These are phyloP conservation scores for Gortyna flavago DNA, from an alignment of 2,888 invertebrate species.

Conservation along the genomic window DNA sequence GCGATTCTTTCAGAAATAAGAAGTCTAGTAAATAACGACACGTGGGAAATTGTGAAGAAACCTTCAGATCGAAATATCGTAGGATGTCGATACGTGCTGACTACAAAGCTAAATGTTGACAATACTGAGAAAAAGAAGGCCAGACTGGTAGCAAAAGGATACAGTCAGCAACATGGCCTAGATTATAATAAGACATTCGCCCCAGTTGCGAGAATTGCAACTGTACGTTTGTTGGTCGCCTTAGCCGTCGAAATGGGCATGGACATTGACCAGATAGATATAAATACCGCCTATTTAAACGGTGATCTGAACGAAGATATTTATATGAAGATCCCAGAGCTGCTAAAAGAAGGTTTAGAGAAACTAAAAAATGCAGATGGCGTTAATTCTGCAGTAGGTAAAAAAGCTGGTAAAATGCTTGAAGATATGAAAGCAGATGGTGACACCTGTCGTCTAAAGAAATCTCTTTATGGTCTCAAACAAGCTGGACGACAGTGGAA, in stretches of 20 bases:
- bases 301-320: background rate
- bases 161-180: background rate
- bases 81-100: background rate
- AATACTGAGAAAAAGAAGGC: no score
- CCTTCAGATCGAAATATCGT: background rate
- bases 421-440: no score
- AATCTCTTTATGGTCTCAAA: no score
- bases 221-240: constrained; percentile 2
- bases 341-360: background rate
- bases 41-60: background rate
- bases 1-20: background rate
- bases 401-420: no score
- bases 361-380: background rate
- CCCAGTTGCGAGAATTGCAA: background rate
- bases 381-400: no score
- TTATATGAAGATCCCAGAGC: constrained; percentile 6
- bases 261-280: background rate
- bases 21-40: background rate
- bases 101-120: background rate
- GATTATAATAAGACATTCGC: constrained; percentile 4
- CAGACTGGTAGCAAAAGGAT: no score
- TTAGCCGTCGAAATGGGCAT: background rate
- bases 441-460: no score
- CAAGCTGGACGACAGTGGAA: no score
- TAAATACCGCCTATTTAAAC: constrained; percentile 1